Base-by-base conservation (phyloP, 2,797 vertebrate genomes). In the Phalanger gymnotis region DNA sequence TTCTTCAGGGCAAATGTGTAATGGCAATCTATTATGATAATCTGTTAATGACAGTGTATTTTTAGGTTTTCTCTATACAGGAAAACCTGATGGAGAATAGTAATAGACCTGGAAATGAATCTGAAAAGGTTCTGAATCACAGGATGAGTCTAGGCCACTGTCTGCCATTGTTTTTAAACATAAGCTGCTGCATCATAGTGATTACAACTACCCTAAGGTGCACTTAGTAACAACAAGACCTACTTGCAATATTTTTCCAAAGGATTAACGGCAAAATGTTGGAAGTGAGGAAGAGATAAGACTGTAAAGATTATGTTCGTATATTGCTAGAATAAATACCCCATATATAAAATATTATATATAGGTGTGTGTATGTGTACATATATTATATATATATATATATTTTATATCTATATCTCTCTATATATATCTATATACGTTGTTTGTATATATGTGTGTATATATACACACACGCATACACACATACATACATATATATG, bases 211-310 rank as follows among this genome's bases (percentile, higher is more conserved):
- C 61, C 54, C 52, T 34, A 34, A 57, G 2, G 5, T 28, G 12
- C 16, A 5, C 47, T 92, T 97, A 28, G 52, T 54, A 54, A 58
- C 30, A 55, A 90, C 40, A n/a, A 90, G 93, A 90, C 93, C 55
- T 47, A 93, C 5, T 92, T 47, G 52, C 27, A 73, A 51, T 34
- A 54, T 5, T 61, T 92, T 93, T 31, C 73, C 2, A 89, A 90
- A 95, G 53, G 55, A 22, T 73, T 54, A 73, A 27, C 16, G 92
- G 66, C 66, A 94, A 90, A 4, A 53, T 90, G 91, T 93, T 6
- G 0, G 56, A 90, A 30, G 25, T 91, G 12, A 27, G 54, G 53
- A 92, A 90, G 93, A 89, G 31, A 90, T 73, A 92, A 0, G 11
- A 52, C 93, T 94, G 10, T 91, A 73, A 91, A 94, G 91, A 55